These are phyloP conservation scores for Phodopus roborovskii DNA, from an alignment of 2,113 vertebrate genomes.

Conservation along the genomic window DNA sequence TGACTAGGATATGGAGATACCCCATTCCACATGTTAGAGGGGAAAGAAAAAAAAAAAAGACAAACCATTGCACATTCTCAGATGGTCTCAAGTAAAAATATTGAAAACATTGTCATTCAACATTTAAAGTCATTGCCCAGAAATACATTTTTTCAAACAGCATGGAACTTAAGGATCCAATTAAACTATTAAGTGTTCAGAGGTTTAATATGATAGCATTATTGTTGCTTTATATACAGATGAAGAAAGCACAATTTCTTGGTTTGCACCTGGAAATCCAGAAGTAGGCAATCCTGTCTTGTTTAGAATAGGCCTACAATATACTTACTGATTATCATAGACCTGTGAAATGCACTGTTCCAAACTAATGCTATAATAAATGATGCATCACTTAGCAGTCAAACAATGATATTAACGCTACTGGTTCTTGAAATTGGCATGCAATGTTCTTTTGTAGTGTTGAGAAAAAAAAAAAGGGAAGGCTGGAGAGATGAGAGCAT, in stretches of 20 bases:
- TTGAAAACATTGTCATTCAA: slow-evolving; percentile 11
- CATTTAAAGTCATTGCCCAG: background rate
- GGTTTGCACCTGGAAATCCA: background rate
- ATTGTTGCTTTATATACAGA: background rate
- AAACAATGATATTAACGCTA: background rate
- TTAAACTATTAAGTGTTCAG: background rate
- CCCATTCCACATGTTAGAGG: background rate
- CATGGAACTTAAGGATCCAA: background rate
- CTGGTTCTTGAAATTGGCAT: slow-evolving; percentile 28
- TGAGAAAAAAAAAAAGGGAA: slow-evolving; percentile 34
- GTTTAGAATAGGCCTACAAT: slow-evolving; percentile 11
- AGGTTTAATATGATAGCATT: background rate
- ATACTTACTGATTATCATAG: background rate
- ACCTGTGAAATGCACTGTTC: slow-evolving; percentile 20
- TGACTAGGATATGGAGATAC: background rate
- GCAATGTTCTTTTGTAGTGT: slow-evolving; percentile 7
- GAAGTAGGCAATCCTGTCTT: slow-evolving; percentile 28
- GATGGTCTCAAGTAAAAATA: slow-evolving; percentile 36
- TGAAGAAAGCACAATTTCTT: background rate
- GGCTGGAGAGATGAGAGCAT: background rate
- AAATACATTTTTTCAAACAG: background rate
- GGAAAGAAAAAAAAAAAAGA: background rate
- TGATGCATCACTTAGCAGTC: background rate
- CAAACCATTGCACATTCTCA: background rate
- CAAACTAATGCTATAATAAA: background rate